Percentiles rank a stretch among this genome's conserved stretches.
Conservation (phyloP, 2,888 invertebrate species). For the Frankliniella fusca region DNA sequence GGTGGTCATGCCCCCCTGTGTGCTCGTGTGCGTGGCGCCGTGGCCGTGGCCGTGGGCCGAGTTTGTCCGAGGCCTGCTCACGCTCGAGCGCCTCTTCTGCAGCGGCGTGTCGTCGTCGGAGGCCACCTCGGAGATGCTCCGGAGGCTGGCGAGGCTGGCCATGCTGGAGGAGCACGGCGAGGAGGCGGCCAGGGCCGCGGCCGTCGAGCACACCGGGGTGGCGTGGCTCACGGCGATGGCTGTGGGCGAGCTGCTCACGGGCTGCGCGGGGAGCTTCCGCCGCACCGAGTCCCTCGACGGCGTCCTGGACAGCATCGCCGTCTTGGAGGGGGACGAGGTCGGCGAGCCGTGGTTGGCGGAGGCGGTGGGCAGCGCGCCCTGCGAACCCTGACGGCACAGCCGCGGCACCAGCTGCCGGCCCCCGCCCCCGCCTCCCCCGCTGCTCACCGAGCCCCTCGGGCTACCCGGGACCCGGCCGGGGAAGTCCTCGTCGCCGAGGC, state of each 20-base stretch:
- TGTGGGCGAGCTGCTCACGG: not conserved
- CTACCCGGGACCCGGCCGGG: not conserved
- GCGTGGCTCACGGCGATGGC: slow-evolving; percentile 8
- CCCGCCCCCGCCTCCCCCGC: not conserved
- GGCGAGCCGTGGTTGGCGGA: not conserved
- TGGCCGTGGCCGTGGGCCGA: not conserved
- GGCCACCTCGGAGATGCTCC: slow-evolving; percentile 7
- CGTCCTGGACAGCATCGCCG: not conserved
- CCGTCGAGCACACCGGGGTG: not conserved
- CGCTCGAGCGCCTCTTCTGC: not conserved
- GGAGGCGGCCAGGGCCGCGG: not conserved
- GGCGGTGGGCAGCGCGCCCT: not conserved
- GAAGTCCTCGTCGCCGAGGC: slow-evolving; percentile 7
- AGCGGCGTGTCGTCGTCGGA: not conserved
- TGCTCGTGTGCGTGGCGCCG: not conserved
- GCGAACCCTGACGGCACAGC: not conserved
- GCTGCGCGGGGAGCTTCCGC: not conserved
- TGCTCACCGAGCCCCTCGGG: not conserved
- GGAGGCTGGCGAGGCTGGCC: not conserved
- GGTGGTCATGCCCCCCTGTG: not conserved
- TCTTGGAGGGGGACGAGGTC: not conserved
- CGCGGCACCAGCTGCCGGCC: not conserved
- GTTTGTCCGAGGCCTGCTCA: not conserved
- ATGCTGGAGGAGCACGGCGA: slow-evolving; percentile 14
- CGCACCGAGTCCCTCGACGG: slow-evolving; percentile 6